Conservation (phyloP, 2,113 vertebrate genomes). For the Cnemophilus loriae region DNA sequence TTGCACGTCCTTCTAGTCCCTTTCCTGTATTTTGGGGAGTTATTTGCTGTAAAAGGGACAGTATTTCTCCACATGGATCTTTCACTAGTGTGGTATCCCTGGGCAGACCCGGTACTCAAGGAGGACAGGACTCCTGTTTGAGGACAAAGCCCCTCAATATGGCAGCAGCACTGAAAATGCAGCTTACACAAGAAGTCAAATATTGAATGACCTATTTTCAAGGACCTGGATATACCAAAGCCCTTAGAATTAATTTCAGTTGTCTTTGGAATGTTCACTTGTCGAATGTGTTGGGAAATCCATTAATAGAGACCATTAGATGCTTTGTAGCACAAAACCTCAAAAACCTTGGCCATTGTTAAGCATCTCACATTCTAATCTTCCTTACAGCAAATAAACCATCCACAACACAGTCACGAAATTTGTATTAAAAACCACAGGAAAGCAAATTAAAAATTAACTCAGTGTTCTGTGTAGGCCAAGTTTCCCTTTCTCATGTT, state of each 20-base stretch:
- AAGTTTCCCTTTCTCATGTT: conserved; percentile 25
- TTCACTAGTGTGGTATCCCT: not conserved
- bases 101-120: not conserved
- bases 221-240: not conserved
- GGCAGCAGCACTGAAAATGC: not conserved
- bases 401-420: not conserved
- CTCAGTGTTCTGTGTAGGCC: not conserved
- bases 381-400: conserved; percentile 42
- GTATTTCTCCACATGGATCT: not conserved
- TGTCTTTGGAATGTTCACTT: not conserved
- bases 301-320: not conserved
- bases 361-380: not conserved
- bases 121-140: no score
- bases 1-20: not conserved
- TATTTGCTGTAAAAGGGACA: not conserved
- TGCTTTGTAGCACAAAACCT: not conserved
- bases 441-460: conserved; percentile 25
- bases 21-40: not conserved
- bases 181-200: not conserved
- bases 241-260: not conserved
- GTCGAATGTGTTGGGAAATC: not conserved
- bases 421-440: not conserved
- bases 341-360: not conserved
- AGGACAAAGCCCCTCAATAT: not conserved
- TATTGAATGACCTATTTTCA: not conserved